A percentile compares a stretch with the other conserved stretches of the same genome.
phyloP scores from a whole-genome alignment of 2,797 vertebrate genomes.

The Lagocephalus sceleratus region DNA sequence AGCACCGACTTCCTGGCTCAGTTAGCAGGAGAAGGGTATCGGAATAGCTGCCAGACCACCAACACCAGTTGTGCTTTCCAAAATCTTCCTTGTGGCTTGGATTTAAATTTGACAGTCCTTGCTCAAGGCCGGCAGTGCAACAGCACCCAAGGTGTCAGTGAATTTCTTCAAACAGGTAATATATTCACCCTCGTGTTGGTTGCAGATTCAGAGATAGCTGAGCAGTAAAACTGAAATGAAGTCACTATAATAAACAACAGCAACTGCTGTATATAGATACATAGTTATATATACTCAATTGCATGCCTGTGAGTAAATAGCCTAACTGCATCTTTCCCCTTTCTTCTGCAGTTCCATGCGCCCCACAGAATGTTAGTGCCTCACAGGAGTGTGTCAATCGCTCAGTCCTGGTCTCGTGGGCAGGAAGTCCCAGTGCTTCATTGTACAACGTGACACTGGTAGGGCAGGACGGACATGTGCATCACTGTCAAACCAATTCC shows the following conservation, averaged over 20 bases:
- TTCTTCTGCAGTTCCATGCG: conserved; percentile 63
- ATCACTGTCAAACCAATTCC: conserved; percentile 44
- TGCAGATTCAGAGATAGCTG: too few species aligned
- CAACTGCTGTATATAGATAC: too few species aligned
- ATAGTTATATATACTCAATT: too few species aligned
- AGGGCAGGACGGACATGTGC: conserved; percentile 38
- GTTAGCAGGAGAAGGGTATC: conserved; percentile 38
- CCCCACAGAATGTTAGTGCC: conserved; percentile 63
- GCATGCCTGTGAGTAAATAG: too few species aligned
- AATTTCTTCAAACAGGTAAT: conserved; percentile 63
- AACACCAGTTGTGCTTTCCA: conserved; percentile 57
- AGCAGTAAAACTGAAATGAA: too few species aligned
- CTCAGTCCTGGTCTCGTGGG: conserved; percentile 70
- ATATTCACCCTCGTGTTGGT: too few species aligned
- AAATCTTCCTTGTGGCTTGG: conserved; percentile 64
- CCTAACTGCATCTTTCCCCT: too few species aligned
- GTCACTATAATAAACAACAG: too few species aligned
- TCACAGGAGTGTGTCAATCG: conserved; percentile 55
- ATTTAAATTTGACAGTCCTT: conserved; percentile 61
- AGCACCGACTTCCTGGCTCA: conserved; percentile 41
- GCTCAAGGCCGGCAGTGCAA: conserved; percentile 62
- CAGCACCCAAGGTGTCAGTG: conserved; percentile 48
- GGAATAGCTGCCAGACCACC: conserved; percentile 48
- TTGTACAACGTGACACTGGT: conserved; percentile 60
- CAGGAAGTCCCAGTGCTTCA: conserved; percentile 42